These are phyloP conservation scores for Diarsia brunnea DNA, from an alignment of 2,888 invertebrate genomes.

Conservation along the genomic window DNA sequence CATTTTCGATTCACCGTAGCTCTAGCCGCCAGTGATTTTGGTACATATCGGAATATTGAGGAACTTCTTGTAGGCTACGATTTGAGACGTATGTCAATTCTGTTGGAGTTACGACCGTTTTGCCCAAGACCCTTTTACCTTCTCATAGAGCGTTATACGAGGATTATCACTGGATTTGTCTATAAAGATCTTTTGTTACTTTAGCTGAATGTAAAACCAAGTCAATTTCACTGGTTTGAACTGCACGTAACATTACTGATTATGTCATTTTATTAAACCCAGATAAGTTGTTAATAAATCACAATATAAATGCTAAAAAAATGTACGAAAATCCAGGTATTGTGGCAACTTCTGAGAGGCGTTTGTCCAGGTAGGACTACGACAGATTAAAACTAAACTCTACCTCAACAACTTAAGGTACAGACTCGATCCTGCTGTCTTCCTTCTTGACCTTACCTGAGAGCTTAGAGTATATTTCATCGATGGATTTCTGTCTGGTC, in stretches of 20 bases:
- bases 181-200: neutral
- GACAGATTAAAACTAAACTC: constrained; percentile 1
- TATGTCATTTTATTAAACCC: neutral
- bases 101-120: neutral
- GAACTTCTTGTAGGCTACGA: neutral
- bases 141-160: neutral
- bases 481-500: constrained; percentile 83
- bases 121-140: neutral
- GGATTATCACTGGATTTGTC: neutral
- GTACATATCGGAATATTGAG: neutral
- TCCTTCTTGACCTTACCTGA: constrained; percentile 72
- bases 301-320: constrained; percentile 17
- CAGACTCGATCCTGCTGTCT: constrained; percentile 72
- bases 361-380: constrained; percentile 3
- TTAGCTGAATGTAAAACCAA: neutral
- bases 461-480: constrained; percentile 84
- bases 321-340: constrained; percentile 7
- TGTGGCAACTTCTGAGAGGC: constrained; percentile 24
- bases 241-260: neutral
- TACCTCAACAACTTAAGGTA: constrained; percentile 62
- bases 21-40: too few relatives aligned
- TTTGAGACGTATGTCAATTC: neutral
- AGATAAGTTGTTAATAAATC: constrained; percentile 11
- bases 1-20: too few relatives aligned
- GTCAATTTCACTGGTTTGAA: neutral